These are phyloP conservation scores for Telenomus remus DNA, from an alignment of 1,140 invertebrate genomes.

Conservation along the genomic window DNA sequence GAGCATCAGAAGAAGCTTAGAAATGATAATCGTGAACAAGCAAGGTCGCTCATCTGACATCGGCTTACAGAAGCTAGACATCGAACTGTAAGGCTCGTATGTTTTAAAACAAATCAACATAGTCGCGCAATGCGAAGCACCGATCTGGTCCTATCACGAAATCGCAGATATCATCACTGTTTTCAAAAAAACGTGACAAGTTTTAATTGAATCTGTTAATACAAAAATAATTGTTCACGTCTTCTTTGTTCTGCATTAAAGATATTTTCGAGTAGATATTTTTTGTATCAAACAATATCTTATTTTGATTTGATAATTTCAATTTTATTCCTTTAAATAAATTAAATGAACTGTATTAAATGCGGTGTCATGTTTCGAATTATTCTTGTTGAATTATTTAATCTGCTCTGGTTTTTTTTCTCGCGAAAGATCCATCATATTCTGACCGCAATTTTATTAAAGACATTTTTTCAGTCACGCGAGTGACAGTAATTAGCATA, in stretches of 20 bases:
- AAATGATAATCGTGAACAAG: slow-evolving; percentile 41
- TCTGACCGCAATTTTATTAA: slow-evolving; percentile 15
- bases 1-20: slow-evolving; percentile 34
- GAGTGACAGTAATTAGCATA: slow-evolving; percentile 31
- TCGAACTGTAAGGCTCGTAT: slow-evolving; percentile 35
- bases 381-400: slow-evolving; percentile 1
- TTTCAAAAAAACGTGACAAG: slow-evolving; percentile 11
- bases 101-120: slow-evolving; percentile 24
- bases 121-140: slow-evolving; percentile 22
- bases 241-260: too few relatives aligned
- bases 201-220: too few relatives aligned
- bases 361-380: too few relatives aligned
- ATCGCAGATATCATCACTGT: slow-evolving; percentile 20
- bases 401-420: neutral
- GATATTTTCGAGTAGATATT: too few relatives aligned
- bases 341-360: too few relatives aligned
- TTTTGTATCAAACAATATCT: too few relatives aligned
- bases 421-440: slow-evolving; percentile 9
- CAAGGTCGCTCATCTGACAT: slow-evolving; percentile 55
- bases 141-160: slow-evolving; percentile 15
- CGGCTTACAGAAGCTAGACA: slow-evolving; percentile 34
- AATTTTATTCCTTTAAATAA: too few relatives aligned
- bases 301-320: too few relatives aligned
- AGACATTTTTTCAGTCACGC: slow-evolving; percentile 18
- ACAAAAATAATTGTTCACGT: too few relatives aligned